phyloP scores from a whole-genome alignment of 2,888 invertebrate genomes.

The Erannis defoliaria region DNA sequence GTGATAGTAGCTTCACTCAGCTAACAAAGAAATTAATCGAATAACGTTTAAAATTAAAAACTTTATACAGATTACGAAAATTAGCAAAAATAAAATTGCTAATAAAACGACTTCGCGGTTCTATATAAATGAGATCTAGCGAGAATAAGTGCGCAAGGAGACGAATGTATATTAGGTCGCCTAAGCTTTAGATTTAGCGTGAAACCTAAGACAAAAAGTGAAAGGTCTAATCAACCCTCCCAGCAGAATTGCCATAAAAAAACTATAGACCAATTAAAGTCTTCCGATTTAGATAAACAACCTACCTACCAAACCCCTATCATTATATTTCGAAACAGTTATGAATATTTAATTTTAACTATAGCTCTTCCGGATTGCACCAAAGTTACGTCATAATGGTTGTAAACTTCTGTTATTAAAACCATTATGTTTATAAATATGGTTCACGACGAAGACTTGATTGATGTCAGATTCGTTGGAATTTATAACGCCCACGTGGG shows the following conservation, averaged over 20 bases:
- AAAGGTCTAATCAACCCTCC: neutral
- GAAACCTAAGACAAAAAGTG: neutral
- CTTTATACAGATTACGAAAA: too few relatives aligned
- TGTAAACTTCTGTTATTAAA: constrained; percentile 16
- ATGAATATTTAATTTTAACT: constrained; percentile 26
- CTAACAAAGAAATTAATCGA: too few relatives aligned
- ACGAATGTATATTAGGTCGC: too few relatives aligned
- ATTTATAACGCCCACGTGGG: constrained; percentile 15
- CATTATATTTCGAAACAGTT: constrained; percentile 26
- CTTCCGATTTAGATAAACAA: constrained; percentile 24
- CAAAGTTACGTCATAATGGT: constrained; percentile 11
- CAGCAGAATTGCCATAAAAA: neutral
- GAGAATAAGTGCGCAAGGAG: too few relatives aligned
- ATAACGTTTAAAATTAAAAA: too few relatives aligned
- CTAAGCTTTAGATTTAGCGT: too few relatives aligned
- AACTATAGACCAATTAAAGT: constrained; percentile 7
- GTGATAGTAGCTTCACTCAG: too few relatives aligned
- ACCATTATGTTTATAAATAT: constrained; percentile 24
- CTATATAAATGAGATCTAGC: too few relatives aligned
- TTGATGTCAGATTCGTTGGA: constrained; percentile 18
- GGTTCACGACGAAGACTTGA: constrained; percentile 27
- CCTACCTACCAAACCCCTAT: constrained; percentile 16
- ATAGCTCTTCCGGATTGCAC: constrained; percentile 27
- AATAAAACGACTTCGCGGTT: too few relatives aligned
- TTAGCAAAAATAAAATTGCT: too few relatives aligned